Evolutionary conservation across 2,113 vertebrate species (phyloP).

Genomic region (Atractosteus spatula): DNA sequence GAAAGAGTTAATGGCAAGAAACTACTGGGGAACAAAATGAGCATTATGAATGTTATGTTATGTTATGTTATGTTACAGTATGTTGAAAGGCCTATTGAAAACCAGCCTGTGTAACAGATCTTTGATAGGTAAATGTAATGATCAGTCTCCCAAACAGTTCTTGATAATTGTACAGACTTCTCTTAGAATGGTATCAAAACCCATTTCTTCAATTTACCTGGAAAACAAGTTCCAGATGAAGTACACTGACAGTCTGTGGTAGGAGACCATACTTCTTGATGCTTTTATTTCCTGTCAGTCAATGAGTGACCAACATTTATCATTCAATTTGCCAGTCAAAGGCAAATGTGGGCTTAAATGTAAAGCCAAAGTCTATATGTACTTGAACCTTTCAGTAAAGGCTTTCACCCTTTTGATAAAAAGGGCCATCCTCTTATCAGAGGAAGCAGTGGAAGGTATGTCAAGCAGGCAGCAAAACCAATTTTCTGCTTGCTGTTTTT

Average conservation of each 20-base stretch:
- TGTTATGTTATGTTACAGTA: too few species aligned
- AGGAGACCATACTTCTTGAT: conserved; percentile 29
- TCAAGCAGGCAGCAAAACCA: conserved; percentile 3
- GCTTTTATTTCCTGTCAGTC: conserved; percentile 36
- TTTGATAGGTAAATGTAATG: too few species aligned
- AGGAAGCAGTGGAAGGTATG: not conserved
- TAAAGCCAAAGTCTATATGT: conserved; percentile 11
- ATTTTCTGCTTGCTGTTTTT: not conserved
- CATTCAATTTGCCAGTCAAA: conserved; percentile 30
- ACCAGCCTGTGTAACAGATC: too few species aligned
- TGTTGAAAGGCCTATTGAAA: too few species aligned
- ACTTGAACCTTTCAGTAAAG: conserved; percentile 15
- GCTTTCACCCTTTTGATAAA: not conserved
- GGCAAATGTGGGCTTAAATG: conserved; percentile 26
- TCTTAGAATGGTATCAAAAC: too few species aligned
- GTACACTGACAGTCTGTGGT: conserved; percentile 29
- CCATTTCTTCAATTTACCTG: too few species aligned
- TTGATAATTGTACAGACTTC: too few species aligned
- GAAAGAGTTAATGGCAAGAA: too few species aligned
- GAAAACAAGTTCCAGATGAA: not conserved
- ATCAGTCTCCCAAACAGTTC: too few species aligned
- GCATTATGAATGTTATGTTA: too few species aligned
- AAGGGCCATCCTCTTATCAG: not conserved
- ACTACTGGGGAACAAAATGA: too few species aligned
- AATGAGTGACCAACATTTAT: conserved; percentile 6